Conservation (phyloP, 30 jellyfish, hydroid and myxozoan genomes). For the Aurelia sp. region DNA sequence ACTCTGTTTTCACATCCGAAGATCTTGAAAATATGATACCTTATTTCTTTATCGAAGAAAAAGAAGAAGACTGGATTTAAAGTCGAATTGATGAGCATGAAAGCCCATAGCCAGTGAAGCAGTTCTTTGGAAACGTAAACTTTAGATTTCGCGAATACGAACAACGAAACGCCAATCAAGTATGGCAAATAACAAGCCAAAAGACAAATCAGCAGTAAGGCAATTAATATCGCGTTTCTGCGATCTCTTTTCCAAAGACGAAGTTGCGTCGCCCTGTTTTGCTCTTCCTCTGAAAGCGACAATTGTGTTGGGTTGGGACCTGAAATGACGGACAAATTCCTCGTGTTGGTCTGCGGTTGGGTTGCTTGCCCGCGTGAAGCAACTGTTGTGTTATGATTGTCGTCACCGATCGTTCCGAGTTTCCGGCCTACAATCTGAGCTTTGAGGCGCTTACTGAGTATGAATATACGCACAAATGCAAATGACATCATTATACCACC, state of each 20-base stretch:
- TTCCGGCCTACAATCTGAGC: not conserved
- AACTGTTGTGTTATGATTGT: not conserved
- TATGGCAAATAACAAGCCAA: constrained; percentile 53
- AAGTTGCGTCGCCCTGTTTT: not conserved
- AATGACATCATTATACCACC: constrained; percentile 44
- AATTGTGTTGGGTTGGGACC: not conserved
- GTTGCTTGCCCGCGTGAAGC: not conserved
- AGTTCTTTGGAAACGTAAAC: constrained; percentile 38
- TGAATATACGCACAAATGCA: constrained; percentile 37
- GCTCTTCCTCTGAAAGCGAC: not conserved
- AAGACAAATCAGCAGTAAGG: constrained; percentile 15
- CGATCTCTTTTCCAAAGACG: constrained; percentile 11
- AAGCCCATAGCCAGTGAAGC: constrained; percentile 67
- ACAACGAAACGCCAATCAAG: constrained; percentile 45
- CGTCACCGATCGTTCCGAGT: not conserved
- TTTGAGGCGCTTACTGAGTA: constrained; percentile 24
- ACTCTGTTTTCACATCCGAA: not conserved
- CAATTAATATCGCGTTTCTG: constrained; percentile 28
- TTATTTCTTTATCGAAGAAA: constrained; percentile 55
- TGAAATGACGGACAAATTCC: not conserved
- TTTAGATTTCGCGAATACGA: constrained; percentile 28
- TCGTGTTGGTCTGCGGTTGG: not conserved
- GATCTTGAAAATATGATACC: constrained; percentile 32
- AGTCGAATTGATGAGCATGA: constrained; percentile 55
- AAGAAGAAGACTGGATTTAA: constrained; percentile 50